Evolutionary conservation across 2,113 vertebrate genomes (phyloP), one percentile per base, ranked within the genome.

Genomic region (Emberiza fucata): DNA sequence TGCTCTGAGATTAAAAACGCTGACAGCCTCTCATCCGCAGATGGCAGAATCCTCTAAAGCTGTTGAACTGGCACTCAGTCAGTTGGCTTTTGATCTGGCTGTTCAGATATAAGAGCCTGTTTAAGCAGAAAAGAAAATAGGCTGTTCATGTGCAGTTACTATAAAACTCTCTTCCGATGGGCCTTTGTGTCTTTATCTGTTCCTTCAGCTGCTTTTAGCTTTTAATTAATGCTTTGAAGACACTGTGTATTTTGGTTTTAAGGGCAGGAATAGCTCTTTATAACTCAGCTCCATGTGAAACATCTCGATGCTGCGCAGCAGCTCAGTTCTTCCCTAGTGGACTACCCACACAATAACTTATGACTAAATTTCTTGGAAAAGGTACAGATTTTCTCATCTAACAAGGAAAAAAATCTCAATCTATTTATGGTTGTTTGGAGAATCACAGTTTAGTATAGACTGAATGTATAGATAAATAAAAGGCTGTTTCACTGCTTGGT

Each of bases 21-120:
- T 77, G 81, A 92, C 85, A 95, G 85, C n/a, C 83, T 90, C 86
- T 95, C 79, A 66, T 65, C 64, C 4, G 2, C 68, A 97, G 92
- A 90, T 94, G 79, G 88, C 76, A 95, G 93, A 81, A 73, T 22
- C 66, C 71, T 83, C 82, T 85, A 90, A 94, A 77, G 64, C 77
- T 92, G 86, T 91, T 95, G 96, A 95, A 93, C 92, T 96, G 93
- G 96, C 96, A 85, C 33, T 80, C 84, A 80, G 70, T 90, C 91
- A 96, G 88, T 51, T 97, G 90, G 68, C 85, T 95, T 93, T 96
- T 92, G 82, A 78, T 95, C 86, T 94, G 86, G 64, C 82, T 88
- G 48, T 91, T 95, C 88, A 97, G 48, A 91, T 86, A 39, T n/a
- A 92, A 96, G 21, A 86, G 48, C 59, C 47, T 89, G 59, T 85